Evolutionary conservation across 2,113 vertebrate species (phyloP).

Genomic region (Pampusana beccarii): DNA sequence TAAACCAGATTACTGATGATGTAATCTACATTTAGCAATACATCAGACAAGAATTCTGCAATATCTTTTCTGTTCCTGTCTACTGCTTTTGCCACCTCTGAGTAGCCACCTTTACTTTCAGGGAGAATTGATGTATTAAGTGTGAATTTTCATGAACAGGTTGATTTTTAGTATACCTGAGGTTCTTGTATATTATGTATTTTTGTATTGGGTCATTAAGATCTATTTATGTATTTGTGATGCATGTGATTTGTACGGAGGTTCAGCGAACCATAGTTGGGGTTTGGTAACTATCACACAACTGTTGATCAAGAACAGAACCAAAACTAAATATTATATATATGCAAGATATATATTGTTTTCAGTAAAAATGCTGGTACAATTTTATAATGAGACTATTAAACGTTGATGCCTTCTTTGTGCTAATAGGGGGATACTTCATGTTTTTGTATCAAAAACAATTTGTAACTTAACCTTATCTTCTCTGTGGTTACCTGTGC

Average conservation of each 20-base stretch:
- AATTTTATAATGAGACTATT: conserved; percentile 5
- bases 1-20: conserved; percentile 28
- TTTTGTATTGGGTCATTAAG: conserved; percentile 71
- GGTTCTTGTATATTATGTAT: conserved; percentile 69
- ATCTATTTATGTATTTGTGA: conserved; percentile 61
- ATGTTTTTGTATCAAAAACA: conserved; percentile 72
- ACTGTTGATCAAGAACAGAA: conserved; percentile 33
- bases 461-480: conserved; percentile 34
- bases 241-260: conserved; percentile 28
- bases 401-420: conserved; percentile 61
- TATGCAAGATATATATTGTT: neutral
- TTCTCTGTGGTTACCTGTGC: neutral
- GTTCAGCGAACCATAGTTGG: neutral
- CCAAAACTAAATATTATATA: neutral
- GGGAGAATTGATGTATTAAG: conserved; percentile 59
- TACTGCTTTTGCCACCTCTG: conserved; percentile 42
- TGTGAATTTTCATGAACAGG: conserved; percentile 66
- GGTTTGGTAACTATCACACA: conserved; percentile 29
- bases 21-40: conserved; percentile 72
- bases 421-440: conserved; percentile 53
- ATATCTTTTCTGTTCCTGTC: conserved; percentile 18
- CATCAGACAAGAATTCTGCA: conserved; percentile 34
- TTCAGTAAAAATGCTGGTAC: conserved; percentile 16
- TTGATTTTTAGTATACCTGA: conserved; percentile 54
- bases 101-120: conserved; percentile 55